Conservation (phyloP, 2,113 vertebrate species). For the Alligator sinensis region DNA sequence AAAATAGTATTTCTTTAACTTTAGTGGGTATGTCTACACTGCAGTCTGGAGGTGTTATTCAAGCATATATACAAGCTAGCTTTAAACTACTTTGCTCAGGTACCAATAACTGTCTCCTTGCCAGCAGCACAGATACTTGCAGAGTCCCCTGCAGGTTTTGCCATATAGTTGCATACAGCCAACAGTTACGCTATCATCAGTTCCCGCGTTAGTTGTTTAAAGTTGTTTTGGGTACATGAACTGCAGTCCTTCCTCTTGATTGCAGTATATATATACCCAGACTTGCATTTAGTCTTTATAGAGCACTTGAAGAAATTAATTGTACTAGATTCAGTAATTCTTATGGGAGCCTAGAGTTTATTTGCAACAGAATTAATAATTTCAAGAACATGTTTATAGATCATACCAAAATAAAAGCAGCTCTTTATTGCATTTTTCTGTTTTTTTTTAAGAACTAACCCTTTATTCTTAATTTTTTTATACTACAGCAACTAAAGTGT, state of each 20-base stretch:
- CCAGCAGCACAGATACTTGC: too few relatives aligned
- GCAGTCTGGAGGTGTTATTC: background rate
- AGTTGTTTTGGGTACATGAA: background rate
- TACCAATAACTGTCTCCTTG: background rate
- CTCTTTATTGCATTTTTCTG: background rate
- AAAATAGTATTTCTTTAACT: background rate
- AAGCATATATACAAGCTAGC: background rate
- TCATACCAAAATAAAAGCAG: background rate
- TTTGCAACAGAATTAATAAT: background rate
- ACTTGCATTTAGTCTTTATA: background rate
- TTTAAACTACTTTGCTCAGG: fast-evolving
- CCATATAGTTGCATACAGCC: background rate
- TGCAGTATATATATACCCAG: background rate
- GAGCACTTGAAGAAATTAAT: background rate
- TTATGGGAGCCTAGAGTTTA: background rate
- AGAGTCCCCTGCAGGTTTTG: background rate
- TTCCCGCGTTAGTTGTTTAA: background rate
- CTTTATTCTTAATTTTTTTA: slow-evolving; percentile 36
- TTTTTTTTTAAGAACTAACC: slow-evolving; percentile 24
- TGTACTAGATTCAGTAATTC: background rate
- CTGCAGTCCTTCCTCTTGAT: background rate
- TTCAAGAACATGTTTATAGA: background rate
- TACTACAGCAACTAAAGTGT: slow-evolving; percentile 90
- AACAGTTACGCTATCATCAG: background rate
- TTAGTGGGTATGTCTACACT: background rate